These are phyloP conservation scores for Zaprionus taronus DNA, from an alignment of 1,140 invertebrate genomes.

Conservation along the genomic window DNA sequence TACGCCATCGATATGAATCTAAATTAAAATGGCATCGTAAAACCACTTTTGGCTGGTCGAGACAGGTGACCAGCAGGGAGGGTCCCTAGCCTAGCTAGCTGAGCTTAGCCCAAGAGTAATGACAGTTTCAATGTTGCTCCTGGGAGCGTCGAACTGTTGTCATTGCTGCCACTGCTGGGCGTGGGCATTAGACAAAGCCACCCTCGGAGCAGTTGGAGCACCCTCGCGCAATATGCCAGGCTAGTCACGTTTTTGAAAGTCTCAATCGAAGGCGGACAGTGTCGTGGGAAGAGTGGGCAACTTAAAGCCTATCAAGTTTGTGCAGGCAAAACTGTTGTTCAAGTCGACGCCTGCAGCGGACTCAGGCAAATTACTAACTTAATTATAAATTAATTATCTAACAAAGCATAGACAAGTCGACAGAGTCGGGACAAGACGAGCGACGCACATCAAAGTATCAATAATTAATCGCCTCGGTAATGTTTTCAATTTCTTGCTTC, in stretches of 20 bases:
- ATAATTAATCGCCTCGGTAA: constrained; percentile 81
- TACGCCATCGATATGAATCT: constrained; percentile 78
- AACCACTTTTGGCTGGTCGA: constrained; percentile 54
- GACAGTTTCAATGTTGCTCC: constrained; percentile 52
- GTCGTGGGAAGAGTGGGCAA: constrained; percentile 16
- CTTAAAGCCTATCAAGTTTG: constrained; percentile 50
- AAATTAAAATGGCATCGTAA: constrained; percentile 82
- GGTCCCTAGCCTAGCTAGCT: constrained; percentile 2
- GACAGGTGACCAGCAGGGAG: constrained; percentile 34
- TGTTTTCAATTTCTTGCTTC: constrained; percentile 82
- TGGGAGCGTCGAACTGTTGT: constrained; percentile 10
- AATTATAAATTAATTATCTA: constrained; percentile 81
- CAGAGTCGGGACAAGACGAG: constrained; percentile 1
- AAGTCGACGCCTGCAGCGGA: constrained; percentile 7
- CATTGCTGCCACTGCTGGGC: constrained; percentile 5
- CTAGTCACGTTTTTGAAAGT: constrained; percentile 68
- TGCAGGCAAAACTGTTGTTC: constrained; percentile 15
- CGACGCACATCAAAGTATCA: constrained; percentile 74
- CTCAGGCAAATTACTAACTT: constrained; percentile 69
- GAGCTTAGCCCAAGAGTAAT: constrained; percentile 69
- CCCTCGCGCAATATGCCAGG: constrained; percentile 60
- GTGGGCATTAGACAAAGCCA: constrained; percentile 39
- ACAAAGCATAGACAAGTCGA: constrained; percentile 37
- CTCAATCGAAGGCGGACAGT: constrained; percentile 61
- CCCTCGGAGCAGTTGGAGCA: constrained; percentile 26